Conservation (phyloP, 2,888 invertebrate genomes). For the Coleophora deauratella region DNA sequence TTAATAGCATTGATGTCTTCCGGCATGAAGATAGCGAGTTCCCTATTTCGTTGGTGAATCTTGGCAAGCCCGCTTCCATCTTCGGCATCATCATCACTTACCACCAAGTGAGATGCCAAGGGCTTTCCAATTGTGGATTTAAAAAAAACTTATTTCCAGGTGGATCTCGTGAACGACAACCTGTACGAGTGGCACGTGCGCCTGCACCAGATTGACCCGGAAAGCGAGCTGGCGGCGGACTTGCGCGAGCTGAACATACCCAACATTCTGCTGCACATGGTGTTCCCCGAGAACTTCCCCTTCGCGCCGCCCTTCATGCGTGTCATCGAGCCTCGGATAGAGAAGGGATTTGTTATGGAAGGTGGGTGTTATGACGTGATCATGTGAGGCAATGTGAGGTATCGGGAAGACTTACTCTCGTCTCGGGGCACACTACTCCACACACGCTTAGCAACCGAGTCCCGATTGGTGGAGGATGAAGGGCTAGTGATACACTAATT, state of each 20-base stretch:
- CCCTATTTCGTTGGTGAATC: no score
- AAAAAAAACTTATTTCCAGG: constrained; percentile 54
- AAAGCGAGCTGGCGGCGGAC: constrained; percentile 87
- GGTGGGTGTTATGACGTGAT: constrained; percentile 40
- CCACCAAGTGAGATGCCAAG: no score
- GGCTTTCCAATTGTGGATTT: no score
- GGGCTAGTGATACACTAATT: no score
- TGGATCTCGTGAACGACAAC: constrained; percentile 89
- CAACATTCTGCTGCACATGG: constrained; percentile 83
- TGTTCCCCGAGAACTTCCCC: constrained; percentile 92
- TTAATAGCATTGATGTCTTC: no score
- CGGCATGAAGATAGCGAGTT: no score
- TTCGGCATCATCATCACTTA: no score
- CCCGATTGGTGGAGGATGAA: no score
- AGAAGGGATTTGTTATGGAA: constrained; percentile 92
- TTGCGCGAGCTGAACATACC: constrained; percentile 84
- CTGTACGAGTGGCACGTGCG: constrained; percentile 92
- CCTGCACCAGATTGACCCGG: constrained; percentile 86
- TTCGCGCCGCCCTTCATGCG: constrained; percentile 91
- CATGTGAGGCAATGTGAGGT: no score
- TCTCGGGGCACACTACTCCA: not conserved
- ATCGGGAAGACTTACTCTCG: no score
- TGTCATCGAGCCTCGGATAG: constrained; percentile 85
- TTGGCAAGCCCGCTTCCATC: no score
- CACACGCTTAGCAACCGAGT: no score